Conservation (phyloP, 2,797 vertebrate genomes). For the Poecilia picta region DNA sequence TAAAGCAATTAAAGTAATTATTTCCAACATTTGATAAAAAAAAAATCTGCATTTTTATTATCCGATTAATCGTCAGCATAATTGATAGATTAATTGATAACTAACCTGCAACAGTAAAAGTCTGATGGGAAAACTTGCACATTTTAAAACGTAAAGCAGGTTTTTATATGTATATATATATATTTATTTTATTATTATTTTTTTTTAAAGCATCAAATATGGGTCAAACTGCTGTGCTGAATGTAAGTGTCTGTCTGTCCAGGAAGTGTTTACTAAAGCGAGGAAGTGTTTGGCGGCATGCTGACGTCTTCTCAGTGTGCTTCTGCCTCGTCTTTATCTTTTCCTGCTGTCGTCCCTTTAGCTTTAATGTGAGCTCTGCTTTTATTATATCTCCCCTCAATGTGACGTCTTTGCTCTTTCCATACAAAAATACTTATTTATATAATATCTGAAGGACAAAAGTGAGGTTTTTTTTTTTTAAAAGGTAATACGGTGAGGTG, state of each 20-base stretch:
- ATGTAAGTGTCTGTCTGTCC: slow-evolving; percentile 13
- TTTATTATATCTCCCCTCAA: slow-evolving; percentile 17
- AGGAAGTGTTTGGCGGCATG: slow-evolving; percentile 42
- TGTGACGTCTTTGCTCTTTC: slow-evolving; percentile 11
- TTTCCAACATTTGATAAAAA: no score
- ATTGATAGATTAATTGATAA: no score
- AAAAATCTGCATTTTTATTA: no score
- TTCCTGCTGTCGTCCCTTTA: slow-evolving; percentile 33
- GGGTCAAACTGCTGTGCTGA: slow-evolving; percentile 31
- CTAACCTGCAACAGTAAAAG: neutral
- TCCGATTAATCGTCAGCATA: no score
- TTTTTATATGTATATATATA: neutral
- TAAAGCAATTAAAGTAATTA: no score
- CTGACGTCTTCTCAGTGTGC: slow-evolving; percentile 40
- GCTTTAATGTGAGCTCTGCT: slow-evolving; percentile 29
- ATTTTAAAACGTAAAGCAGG: neutral
- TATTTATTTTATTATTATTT: no score
- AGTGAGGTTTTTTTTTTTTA: neutral
- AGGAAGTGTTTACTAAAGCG: neutral
- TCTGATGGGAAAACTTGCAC: neutral
- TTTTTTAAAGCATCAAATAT: neutral
- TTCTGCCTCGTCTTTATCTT: slow-evolving; percentile 46
- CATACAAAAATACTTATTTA: neutral
- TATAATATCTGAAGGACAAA: slow-evolving; percentile 7
- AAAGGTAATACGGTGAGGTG: slow-evolving; percentile 18